phyloP scores from a whole-genome alignment of 1,140 invertebrate species.

The Akabosia matsudoensis region DNA sequence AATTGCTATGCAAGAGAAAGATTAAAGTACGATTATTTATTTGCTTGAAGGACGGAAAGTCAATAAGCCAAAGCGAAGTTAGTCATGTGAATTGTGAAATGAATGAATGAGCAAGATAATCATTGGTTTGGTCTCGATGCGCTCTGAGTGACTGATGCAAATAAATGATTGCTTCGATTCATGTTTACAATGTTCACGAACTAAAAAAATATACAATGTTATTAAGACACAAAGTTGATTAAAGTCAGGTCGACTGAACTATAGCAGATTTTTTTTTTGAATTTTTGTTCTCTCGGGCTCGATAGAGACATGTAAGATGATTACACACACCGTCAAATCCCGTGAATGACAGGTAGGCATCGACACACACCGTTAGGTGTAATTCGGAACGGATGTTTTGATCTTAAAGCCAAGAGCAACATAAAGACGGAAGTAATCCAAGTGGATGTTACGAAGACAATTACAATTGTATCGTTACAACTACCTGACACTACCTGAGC shows the following conservation, averaged over 20 bases:
- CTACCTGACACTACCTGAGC: too few species aligned
- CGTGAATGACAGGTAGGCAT: too few species aligned
- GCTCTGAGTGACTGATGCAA: not conserved
- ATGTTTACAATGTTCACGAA: not conserved
- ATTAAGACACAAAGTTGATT: not conserved
- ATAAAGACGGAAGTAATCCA: too few species aligned
- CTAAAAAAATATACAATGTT: not conserved
- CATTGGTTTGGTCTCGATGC: not conserved
- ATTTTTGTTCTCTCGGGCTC: too few species aligned
- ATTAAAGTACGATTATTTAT: not conserved
- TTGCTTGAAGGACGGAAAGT: not conserved
- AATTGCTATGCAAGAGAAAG: not conserved
- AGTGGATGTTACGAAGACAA: too few species aligned
- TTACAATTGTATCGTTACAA: too few species aligned
- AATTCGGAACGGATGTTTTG: too few species aligned
- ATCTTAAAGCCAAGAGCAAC: too few species aligned
- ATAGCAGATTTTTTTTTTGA: too few species aligned
- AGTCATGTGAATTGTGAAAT: not conserved
- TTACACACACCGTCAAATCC: too few species aligned
- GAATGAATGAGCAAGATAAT: not conserved
- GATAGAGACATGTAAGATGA: too few species aligned
- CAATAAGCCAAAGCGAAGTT: not conserved
- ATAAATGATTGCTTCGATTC: not conserved
- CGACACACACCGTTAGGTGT: too few species aligned
- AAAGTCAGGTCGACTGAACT: not conserved